Base-by-base conservation (phyloP, 2,888 invertebrate species). In the Tachystola acroxantha region DNA sequence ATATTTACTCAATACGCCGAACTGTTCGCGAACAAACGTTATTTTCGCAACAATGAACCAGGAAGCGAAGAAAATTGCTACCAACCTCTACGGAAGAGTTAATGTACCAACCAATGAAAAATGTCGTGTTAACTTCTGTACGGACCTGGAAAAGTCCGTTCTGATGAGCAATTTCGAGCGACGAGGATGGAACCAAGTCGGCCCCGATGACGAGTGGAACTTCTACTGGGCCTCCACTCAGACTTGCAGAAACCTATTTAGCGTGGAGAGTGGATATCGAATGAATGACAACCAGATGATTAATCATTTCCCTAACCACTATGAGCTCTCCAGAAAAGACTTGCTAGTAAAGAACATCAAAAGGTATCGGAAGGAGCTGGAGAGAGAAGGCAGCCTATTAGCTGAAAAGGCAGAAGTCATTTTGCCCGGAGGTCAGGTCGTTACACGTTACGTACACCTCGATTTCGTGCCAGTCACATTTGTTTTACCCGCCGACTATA, bases 341-440 rank as follows among this genome's bases (percentile, higher is more conserved):
- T 88, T 98, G 37, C 88, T 99, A 48, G 97, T 98, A 32, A 97
- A 97, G 79, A 98, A 98, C 67, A 97, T 98, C 32, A 97, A 97
- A 71, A 86, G 97, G 16, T 98, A 98, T 70, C 89, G 97, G 35
- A 94, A 96, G 55, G 98, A 98, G 50, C 84, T 98, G 46, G 97
- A 98, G 70, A 91, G 96, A 50, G 97, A 97, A 64, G 95, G 96
- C 27, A 96, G 92, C 70, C 90, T 92, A 0, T 73, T 97, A 45
- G 96, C 96, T 0, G 96, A 96, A 65, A 92, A 96, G 66, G 68
- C 75, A 3, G 87, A 88, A 44, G 66, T 85, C 10, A 66, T 71
- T 12, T 59, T 86, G 32, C 70, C 76, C 1, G 86, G 85, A 7
- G 94, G 95, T 19, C 92, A 93, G 40, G 82, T 80, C 3, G 90